phyloP scores from a whole-genome alignment of 2,113 vertebrate genomes.

The Brevimyrus niger region DNA sequence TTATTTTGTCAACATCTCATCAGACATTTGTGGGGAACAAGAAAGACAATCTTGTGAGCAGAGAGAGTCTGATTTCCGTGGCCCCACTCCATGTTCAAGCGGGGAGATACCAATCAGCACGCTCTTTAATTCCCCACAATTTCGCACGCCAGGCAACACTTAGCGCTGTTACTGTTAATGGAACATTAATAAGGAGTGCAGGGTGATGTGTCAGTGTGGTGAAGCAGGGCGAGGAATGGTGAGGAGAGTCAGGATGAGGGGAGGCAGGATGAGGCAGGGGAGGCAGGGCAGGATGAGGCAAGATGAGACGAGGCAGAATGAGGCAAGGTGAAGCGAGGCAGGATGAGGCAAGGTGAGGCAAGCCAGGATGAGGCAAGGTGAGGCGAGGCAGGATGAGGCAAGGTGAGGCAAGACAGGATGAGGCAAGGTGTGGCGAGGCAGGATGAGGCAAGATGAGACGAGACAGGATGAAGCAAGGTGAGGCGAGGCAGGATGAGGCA shows the following conservation, averaged over 20 bases:
- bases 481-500: too few species aligned
- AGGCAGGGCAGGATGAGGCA: too few species aligned
- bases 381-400: too few species aligned
- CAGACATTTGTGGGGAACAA: background rate
- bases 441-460: too few species aligned
- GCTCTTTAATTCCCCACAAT: conserved; percentile 22
- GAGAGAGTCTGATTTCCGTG: background rate
- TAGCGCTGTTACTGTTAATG: conserved; percentile 27
- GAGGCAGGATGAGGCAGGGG: too few species aligned
- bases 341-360: background rate
- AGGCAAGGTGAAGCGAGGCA: too few species aligned
- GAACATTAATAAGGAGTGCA: conserved; percentile 24
- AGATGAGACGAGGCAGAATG: too few species aligned
- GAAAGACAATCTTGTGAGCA: background rate
- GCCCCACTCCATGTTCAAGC: background rate
- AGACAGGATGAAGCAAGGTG: too few species aligned
- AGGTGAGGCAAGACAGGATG: too few species aligned
- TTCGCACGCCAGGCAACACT: conserved; percentile 24
- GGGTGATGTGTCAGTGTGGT: background rate
- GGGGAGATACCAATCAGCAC: conserved; percentile 20
- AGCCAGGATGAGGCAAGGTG: too few species aligned
- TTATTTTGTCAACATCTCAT: background rate
- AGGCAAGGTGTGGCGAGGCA: too few species aligned
- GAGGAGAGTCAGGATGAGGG: too few species aligned
- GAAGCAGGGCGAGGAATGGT: background rate